phyloP scores from a whole-genome alignment of 2,888 invertebrate species.

The Phlogophora meticulosa region DNA sequence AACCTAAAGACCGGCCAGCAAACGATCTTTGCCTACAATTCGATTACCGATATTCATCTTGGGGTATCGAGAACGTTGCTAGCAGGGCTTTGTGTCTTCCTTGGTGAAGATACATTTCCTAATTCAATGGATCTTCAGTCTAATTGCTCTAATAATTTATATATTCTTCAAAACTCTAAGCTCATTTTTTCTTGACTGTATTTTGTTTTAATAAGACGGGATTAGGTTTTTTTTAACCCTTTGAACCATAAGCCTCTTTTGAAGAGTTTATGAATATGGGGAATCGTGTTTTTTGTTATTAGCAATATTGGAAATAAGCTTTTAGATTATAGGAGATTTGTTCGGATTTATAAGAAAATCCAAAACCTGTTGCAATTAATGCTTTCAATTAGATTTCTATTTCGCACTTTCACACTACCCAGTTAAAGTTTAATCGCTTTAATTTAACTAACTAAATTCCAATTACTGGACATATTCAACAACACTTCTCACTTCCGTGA shows the following conservation, averaged over 20 bases:
- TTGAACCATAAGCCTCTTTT: slow-evolving; percentile 14
- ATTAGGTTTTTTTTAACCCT: slow-evolving; percentile 21
- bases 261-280: slow-evolving; percentile 19
- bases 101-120: slow-evolving; percentile 2
- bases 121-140: slow-evolving; percentile 23
- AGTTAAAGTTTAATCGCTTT: slow-evolving; percentile 12
- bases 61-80: slow-evolving; percentile 26
- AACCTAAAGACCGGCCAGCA: slow-evolving; percentile 83
- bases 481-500: slow-evolving; percentile 54
- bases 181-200: neutral
- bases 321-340: slow-evolving; percentile 4
- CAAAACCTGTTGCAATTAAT: slow-evolving; percentile 4
- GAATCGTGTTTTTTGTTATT: slow-evolving; percentile 11
- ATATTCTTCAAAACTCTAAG: slow-evolving; percentile 12
- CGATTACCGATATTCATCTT: slow-evolving; percentile 83
- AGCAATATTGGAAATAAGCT: slow-evolving; percentile 1
- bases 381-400: slow-evolving; percentile 1
- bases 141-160: neutral
- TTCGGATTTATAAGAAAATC: neutral
- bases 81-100: slow-evolving; percentile 19
- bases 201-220: slow-evolving; percentile 13
- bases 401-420: neutral
- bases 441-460: slow-evolving; percentile 26
- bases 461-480: slow-evolving; percentile 45
- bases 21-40: slow-evolving; percentile 83